phyloP scores from a whole-genome alignment of 2,113 vertebrate species.

The Brachyistius frenatus region DNA sequence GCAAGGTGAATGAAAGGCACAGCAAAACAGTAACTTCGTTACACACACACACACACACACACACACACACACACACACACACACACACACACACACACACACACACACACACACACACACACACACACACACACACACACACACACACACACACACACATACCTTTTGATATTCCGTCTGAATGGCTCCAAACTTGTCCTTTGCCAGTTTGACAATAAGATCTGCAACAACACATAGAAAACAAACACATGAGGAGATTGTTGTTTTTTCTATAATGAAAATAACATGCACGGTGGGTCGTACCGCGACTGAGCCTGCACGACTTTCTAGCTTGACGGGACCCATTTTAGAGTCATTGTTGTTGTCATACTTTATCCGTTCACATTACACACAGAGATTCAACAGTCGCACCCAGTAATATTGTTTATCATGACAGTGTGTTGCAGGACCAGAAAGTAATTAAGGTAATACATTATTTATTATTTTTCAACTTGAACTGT shows the following conservation, averaged over 20 bases:
- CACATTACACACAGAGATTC: neutral
- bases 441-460: neutral
- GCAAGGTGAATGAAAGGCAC: slow-evolving; percentile 2
- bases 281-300: neutral
- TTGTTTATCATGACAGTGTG: neutral
- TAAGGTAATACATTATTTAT: neutral
- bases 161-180: slow-evolving; percentile 92
- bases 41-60: slow-evolving; percentile 63
- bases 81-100: neutral
- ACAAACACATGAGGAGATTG: slow-evolving; percentile 41
- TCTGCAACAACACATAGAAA: slow-evolving; percentile 85
- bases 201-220: slow-evolving; percentile 87
- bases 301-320: neutral
- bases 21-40: slow-evolving; percentile 15
- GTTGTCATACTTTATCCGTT: neutral
- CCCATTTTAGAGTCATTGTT: neutral
- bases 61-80: slow-evolving; percentile 66
- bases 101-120: slow-evolving; percentile 79
- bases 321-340: neutral
- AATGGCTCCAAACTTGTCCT: slow-evolving; percentile 87
- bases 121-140: too few relatives aligned
- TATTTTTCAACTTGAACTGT: neutral
- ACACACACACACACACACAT: slow-evolving; percentile 59
- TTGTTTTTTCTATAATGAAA: neutral
- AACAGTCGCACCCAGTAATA: neutral